Evolutionary conservation across 1,140 invertebrate genomes (phyloP).

Genomic region (Bradysia coprophila): DNA sequence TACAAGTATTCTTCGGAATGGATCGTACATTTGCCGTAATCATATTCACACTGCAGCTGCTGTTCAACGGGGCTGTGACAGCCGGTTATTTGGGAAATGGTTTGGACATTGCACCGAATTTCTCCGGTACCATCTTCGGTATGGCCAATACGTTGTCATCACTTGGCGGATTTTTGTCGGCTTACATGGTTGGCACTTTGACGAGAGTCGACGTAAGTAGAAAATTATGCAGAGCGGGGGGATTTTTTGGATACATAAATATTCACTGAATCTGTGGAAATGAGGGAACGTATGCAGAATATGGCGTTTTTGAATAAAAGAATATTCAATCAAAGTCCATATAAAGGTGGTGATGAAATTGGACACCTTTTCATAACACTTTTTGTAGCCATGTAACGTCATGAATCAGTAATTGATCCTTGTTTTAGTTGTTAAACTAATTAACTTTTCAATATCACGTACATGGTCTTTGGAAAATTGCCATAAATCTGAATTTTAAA

Average conservation of each 20-base stretch:
- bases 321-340: too few species aligned
- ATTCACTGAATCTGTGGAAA: too few species aligned
- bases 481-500: too few species aligned
- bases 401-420: too few species aligned
- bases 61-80: slow-evolving; percentile 68
- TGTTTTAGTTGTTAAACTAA: too few species aligned
- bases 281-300: too few species aligned
- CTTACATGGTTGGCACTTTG: slow-evolving; percentile 63
- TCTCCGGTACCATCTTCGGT: slow-evolving; percentile 78
- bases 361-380: too few species aligned
- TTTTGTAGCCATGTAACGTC: too few species aligned
- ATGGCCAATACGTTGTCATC: slow-evolving; percentile 80
- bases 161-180: slow-evolving; percentile 69
- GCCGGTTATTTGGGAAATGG: slow-evolving; percentile 78
- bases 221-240: neutral
- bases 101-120: slow-evolving; percentile 76
- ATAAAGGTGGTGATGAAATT: too few species aligned
- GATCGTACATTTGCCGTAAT: slow-evolving; percentile 45
- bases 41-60: slow-evolving; percentile 57
- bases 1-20: slow-evolving; percentile 46
- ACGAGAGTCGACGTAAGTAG: slow-evolving; percentile 51
- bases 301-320: too few species aligned
- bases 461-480: too few species aligned
- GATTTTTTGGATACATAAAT: neutral
- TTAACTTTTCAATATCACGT: too few species aligned